phyloP scores from a whole-genome alignment of 2,888 invertebrate species.

The Synanthedon formicaeformis region DNA sequence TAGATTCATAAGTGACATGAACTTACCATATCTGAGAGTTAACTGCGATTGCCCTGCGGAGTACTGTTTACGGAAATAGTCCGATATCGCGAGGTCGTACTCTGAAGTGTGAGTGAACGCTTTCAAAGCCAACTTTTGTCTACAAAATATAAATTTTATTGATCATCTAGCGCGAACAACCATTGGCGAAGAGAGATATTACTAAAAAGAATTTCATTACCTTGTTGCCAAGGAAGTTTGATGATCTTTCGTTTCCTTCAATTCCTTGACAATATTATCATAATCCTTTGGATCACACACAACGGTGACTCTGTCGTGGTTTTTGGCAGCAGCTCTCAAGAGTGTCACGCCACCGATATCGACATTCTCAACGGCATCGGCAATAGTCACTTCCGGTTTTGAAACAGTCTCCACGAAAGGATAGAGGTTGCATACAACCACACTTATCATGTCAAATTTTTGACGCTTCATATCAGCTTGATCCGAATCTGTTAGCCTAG shows the following conservation, averaged over 20 bases:
- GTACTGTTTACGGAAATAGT: constrained; percentile 94
- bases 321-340: constrained; percentile 96
- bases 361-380: constrained; percentile 95
- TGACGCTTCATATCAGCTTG: constrained; percentile 83
- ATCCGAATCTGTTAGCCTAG: constrained; percentile 80
- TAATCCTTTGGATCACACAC: constrained; percentile 94
- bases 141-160: constrained; percentile 38
- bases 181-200: not conserved
- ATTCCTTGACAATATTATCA: constrained; percentile 77
- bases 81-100: constrained; percentile 94
- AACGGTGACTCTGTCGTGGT: constrained; percentile 93
- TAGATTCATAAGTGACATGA: not conserved
- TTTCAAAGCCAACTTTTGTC: constrained; percentile 85
- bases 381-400: constrained; percentile 81
- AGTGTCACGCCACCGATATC: constrained; percentile 98
- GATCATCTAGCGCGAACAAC: not conserved
- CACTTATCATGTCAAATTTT: constrained; percentile 81
- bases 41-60: constrained; percentile 82
- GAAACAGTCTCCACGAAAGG: constrained; percentile 92
- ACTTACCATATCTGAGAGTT: constrained; percentile 85
- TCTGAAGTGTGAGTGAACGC: constrained; percentile 97
- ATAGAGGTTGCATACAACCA: constrained; percentile 97
- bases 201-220: constrained; percentile 29
- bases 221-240: constrained; percentile 81
- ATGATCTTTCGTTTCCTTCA: constrained; percentile 71